phyloP scores from a whole-genome alignment of 2,797 vertebrate genomes.

The Microcaecilia unicolor region DNA sequence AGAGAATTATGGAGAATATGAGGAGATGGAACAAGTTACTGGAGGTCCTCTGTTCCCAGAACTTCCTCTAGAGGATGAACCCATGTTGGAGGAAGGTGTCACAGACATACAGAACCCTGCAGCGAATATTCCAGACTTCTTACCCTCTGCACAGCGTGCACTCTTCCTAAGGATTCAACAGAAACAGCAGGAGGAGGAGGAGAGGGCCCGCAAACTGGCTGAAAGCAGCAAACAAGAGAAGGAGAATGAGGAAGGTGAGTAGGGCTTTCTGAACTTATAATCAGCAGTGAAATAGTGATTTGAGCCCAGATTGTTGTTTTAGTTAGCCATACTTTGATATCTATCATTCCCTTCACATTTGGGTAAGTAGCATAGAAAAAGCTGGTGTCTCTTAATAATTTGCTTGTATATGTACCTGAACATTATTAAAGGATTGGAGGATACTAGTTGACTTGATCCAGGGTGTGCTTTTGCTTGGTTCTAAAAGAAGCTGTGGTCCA shows the following conservation, averaged over 20 bases:
- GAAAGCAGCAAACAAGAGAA: slow-evolving; percentile 63
- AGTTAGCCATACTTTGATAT: too few species aligned
- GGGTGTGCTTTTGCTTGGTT: too few species aligned
- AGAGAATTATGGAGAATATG: slow-evolving; percentile 68
- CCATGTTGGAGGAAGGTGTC: slow-evolving; percentile 38
- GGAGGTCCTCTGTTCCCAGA: slow-evolving; percentile 47
- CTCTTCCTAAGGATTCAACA: slow-evolving; percentile 91
- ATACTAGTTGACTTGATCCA: too few species aligned
- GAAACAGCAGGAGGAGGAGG: slow-evolving; percentile 91
- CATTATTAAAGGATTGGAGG: too few species aligned
- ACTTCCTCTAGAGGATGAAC: slow-evolving; percentile 45
- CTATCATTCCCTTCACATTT: too few species aligned
- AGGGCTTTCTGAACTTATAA: too few species aligned
- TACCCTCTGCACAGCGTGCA: slow-evolving; percentile 84
- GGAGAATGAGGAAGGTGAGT: slow-evolving; percentile 71
- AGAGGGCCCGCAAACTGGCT: slow-evolving; percentile 73
- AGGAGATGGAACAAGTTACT: slow-evolving; percentile 53
- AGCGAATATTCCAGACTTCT: slow-evolving; percentile 76
- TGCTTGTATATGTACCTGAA: too few species aligned
- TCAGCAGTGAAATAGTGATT: too few species aligned
- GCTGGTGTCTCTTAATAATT: too few species aligned
- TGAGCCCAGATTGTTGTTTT: too few species aligned
- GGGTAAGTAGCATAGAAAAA: too few species aligned
- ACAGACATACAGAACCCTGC: slow-evolving; percentile 44
- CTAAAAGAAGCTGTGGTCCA: too few species aligned